Evolutionary conservation across 2,797 vertebrate species (phyloP).

Genomic region (Erpetoichthys calabaricus): DNA sequence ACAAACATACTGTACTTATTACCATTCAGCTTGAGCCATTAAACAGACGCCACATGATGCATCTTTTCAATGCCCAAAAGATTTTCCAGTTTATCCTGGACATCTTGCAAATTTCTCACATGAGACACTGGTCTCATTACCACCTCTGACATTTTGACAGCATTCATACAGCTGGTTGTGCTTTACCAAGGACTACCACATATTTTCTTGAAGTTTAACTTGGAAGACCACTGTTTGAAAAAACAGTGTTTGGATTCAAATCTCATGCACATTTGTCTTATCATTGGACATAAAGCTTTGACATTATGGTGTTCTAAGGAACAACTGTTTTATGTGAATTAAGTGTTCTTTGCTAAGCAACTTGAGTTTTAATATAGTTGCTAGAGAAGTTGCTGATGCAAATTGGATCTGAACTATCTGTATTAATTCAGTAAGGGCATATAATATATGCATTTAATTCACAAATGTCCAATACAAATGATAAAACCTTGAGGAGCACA

Average conservation of each 20-base stretch:
- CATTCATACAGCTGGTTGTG: too few relatives aligned
- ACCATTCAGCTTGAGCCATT: conserved; percentile 10
- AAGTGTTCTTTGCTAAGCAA: conserved; percentile 13
- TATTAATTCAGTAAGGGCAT: too few relatives aligned
- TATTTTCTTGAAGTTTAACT: too few relatives aligned
- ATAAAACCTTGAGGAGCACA: conserved; percentile 10
- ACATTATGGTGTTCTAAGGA: conserved; percentile 6
- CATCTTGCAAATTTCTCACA: conserved; percentile 7
- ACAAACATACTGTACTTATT: conserved; percentile 6
- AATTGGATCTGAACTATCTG: too few relatives aligned
- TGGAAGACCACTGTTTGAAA: too few relatives aligned
- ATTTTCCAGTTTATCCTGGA: conserved; percentile 6
- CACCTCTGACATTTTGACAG: too few relatives aligned
- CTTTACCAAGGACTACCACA: too few relatives aligned
- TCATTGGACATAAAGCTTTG: too few relatives aligned
- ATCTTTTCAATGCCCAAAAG: conserved; percentile 5
- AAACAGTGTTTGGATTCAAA: too few relatives aligned
- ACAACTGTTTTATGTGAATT: conserved; percentile 8
- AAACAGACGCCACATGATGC: conserved; percentile 7
- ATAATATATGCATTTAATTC: too few relatives aligned
- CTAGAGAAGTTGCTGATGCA: conserved; percentile 1
- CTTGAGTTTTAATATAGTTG: conserved; percentile 10
- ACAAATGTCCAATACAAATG: conserved; percentile 5
- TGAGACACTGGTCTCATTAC: conserved; percentile 2
- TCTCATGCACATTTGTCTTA: too few relatives aligned